Conservation (phyloP, 2,797 vertebrate genomes). For the Phrynocephalus forsythii region DNA sequence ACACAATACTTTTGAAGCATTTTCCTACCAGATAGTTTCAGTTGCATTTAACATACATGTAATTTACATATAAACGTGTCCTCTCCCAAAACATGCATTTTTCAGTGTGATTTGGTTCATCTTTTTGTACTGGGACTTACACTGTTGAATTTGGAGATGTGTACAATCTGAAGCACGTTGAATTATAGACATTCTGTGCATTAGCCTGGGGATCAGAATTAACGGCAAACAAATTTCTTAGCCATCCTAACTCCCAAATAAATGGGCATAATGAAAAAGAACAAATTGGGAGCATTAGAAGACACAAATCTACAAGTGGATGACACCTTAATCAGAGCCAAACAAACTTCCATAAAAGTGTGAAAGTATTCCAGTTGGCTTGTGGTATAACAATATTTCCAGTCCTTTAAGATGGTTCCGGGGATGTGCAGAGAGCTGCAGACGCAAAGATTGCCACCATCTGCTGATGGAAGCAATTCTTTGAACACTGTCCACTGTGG, state of each 20-base stretch:
- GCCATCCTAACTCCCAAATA: background rate
- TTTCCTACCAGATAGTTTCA: background rate
- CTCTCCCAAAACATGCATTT: background rate
- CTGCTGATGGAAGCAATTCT: background rate
- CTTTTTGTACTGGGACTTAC: background rate
- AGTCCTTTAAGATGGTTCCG: background rate
- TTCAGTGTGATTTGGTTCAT: background rate
- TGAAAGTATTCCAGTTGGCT: no score
- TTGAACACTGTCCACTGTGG: background rate
- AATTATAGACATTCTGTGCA: no score
- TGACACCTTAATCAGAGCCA: no score
- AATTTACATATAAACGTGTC: background rate
- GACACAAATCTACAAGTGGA: no score
- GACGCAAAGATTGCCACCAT: background rate
- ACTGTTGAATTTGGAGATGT: background rate
- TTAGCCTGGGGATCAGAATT: background rate
- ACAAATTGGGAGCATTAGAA: background rate
- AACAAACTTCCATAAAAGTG: no score
- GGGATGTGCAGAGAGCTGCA: background rate
- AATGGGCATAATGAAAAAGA: background rate
- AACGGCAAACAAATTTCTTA: background rate
- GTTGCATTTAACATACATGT: background rate
- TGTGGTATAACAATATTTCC: background rate
- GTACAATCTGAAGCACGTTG: background rate
- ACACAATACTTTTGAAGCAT: background rate